Conservation (phyloP, 2,113 vertebrate genomes). For the Psephotus haematonotus region DNA sequence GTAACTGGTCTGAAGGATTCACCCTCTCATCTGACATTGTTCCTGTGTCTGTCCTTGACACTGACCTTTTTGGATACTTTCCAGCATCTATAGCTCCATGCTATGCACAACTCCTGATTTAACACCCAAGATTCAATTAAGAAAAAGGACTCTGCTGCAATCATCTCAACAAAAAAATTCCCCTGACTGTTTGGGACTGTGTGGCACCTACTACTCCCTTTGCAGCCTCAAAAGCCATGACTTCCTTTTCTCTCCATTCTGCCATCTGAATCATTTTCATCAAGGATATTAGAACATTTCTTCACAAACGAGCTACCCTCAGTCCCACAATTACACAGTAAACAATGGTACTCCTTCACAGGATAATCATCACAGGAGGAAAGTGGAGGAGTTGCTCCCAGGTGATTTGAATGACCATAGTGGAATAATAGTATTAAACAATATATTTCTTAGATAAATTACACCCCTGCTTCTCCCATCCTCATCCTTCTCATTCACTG, state of each 20-base stretch:
- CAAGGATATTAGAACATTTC: background rate
- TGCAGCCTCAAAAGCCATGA: background rate
- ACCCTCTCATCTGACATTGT: background rate
- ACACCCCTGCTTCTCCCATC: background rate
- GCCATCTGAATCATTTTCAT: background rate
- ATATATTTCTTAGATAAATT: background rate
- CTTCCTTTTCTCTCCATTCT: background rate
- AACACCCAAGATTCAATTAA: background rate
- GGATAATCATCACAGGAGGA: background rate
- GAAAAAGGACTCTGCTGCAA: background rate
- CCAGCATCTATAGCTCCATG: background rate
- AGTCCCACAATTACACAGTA: background rate
- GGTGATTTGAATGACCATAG: background rate
- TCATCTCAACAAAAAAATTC: background rate
- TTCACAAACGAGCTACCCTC: background rate
- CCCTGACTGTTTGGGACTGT: background rate
- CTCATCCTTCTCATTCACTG: background rate
- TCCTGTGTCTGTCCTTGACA: background rate
- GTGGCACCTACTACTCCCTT: background rate
- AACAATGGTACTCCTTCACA: background rate
- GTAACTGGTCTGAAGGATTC: background rate
- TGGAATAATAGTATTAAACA: background rate
- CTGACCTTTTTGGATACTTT: background rate
- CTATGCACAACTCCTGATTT: background rate
- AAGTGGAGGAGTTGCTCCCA: background rate